Evolutionary conservation across 1,140 invertebrate genomes (phyloP), one percentile per base, ranked within the genome.

Genomic region (Zaprionus gabonicus): DNA sequence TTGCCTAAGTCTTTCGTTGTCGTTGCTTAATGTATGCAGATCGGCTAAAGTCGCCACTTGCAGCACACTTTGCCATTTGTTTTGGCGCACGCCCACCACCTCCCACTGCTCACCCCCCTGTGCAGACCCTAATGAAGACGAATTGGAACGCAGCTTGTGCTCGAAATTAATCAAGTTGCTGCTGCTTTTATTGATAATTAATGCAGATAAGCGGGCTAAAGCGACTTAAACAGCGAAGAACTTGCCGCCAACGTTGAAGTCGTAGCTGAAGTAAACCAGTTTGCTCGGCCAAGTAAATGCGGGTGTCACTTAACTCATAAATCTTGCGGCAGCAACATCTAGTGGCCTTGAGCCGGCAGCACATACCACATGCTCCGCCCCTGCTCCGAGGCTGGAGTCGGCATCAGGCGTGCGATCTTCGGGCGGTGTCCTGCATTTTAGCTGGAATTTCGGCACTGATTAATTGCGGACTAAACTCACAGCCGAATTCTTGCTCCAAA

Each of bases 41-140:
- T 51, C 69, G 80, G 67, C 84, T 23, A 77, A 79, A 90, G 76
- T 90, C 75, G 73, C 76, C 80, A 90, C 81, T 90, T 80, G 73
- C 76, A 85, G 85, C 85, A 91, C 85, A 81, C 85, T 90, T 90
- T 71, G 81, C 72, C 79, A 90, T 84, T 90, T 78, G 65, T 73
- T 77, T 31, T 36, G 13, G 67, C 67, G 38, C 31, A 17, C 20
- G 70, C 78, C 76, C 65, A 68, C 38, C 58, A 17, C 56, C n/a
- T 25, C 70, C 31, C 31, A 49, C 74, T 23, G 27, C 67, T 34
- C 27, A 36, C 38, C 41, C 53, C 31, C 27, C 31, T 34, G 82
- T 90, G 85, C 90, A 90, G 86, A 91, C 49, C 17, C 2, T 90
- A 91, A 91, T 90, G 85, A 90, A 90, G 86, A 91, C 57, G 75